Evolutionary conservation across 2,888 invertebrate genomes (phyloP), one percentile per base, ranked within the genome.

Genomic region (Diaperis boleti): DNA sequence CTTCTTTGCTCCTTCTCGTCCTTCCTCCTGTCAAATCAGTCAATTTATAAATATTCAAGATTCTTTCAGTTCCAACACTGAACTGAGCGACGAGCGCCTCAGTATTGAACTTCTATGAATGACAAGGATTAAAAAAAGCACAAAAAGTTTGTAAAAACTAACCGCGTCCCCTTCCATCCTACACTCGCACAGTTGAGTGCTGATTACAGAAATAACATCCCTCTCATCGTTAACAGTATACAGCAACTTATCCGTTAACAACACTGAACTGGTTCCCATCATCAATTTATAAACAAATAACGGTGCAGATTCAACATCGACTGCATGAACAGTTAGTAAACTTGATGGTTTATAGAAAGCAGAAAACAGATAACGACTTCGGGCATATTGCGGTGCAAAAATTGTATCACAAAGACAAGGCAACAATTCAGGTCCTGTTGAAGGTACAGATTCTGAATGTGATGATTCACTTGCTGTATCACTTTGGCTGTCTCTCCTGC

Each of bases 221-320:
- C 81, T 79, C 52, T 82, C 82, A 26, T 78, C 74, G 73, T 87
- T 85, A 41, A 86, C 83, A 41, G 87, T 83, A 75, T 88, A 91
- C 72, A 91, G 86, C 65, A 92, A 83, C 72, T 86, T 85, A 74
- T 89, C 89, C 18, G 90, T 88, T 49, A 91, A 83, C 62, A 91
- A 79, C 71, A 90, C 82, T 67, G 86, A 85, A 70, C 84, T 82
- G 72, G 87, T 87, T 56, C 85, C 84, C 31, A 85, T 82, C 35
- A 89, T 88, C 70, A 92, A 82, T 80, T 89, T 89, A 77, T 91
- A 89, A 44, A 89, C 84, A 78, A 87, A 89, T 59, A 90, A 79
- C 7, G 91, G 90, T 63, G 87, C 86, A 59, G 87, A 82, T 71
- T 87, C 88, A 45, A 89, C 83, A 75, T 88, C 87, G 67, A 88